Conservation (phyloP, 2,113 vertebrate genomes). For the Reinhardtius hippoglossoides region DNA sequence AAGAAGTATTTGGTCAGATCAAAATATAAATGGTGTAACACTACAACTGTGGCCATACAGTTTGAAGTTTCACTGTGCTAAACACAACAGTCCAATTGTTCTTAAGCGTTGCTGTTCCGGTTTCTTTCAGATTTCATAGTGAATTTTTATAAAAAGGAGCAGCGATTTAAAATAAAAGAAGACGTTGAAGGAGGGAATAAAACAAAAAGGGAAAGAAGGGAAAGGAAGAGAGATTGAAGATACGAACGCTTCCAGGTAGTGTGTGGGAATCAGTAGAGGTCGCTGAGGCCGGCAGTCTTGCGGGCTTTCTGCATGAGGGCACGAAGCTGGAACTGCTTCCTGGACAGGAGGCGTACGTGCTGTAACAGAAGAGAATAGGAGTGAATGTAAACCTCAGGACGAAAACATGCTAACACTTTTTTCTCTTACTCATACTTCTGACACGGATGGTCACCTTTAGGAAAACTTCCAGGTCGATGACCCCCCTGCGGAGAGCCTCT, state of each 20-base stretch:
- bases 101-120: conserved; percentile 7
- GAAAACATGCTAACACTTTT: background rate
- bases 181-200: conserved; percentile 29
- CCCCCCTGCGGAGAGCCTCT: conserved; percentile 93
- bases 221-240: conserved; percentile 29
- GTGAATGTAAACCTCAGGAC: background rate
- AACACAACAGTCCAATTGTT: conserved; percentile 1
- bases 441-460: conserved; percentile 87
- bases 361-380: conserved; percentile 66
- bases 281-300: conserved; percentile 97
- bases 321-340: conserved; percentile 99
- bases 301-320: conserved; percentile 99
- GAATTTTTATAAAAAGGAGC: conserved; percentile 14
- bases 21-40: conserved; percentile 31
- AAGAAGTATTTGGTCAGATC: conserved; percentile 26
- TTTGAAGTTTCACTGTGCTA: background rate
- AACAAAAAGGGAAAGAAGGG: conserved; percentile 21
- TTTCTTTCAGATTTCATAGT: conserved; percentile 11
- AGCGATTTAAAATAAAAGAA: conserved; percentile 32
- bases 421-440: background rate
- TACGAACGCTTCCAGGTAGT: conserved; percentile 50
- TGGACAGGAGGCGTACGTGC: conserved; percentile 97
- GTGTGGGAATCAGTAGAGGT: conserved; percentile 90
- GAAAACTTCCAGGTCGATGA: conserved; percentile 98
- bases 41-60: conserved; percentile 8